phyloP scores from a whole-genome alignment of 2,888 invertebrate species.

The Ennomos fuscantarius region DNA sequence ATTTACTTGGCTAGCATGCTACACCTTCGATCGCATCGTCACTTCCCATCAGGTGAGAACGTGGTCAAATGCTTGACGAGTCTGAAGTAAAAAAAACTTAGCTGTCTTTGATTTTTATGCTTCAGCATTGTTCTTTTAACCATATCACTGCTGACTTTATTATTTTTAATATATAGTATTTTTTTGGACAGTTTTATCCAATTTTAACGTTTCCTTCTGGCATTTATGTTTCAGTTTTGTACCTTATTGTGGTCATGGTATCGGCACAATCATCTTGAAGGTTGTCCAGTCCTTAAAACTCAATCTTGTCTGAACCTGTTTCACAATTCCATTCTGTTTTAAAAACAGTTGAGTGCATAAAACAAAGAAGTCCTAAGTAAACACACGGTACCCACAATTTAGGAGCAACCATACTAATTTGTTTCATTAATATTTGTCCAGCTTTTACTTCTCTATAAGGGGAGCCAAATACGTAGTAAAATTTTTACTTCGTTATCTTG shows the following conservation, averaged over 20 bases:
- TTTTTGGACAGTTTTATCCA: too few species aligned
- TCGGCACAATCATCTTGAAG: slow-evolving; percentile 30
- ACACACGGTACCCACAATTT: slow-evolving; percentile 36
- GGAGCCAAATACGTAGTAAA: slow-evolving; percentile 3
- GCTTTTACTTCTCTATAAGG: slow-evolving; percentile 51
- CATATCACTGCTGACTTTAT: too few species aligned
- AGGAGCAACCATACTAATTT: slow-evolving; percentile 58
- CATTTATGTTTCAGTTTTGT: too few species aligned
- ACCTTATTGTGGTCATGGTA: background rate
- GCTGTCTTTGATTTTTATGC: too few species aligned
- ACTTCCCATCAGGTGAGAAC: too few species aligned
- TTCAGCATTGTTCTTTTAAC: too few species aligned
- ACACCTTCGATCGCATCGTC: too few species aligned
- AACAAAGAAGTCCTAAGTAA: slow-evolving; percentile 51
- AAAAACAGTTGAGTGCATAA: slow-evolving; percentile 44
- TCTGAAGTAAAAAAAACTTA: too few species aligned
- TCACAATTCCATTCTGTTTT: slow-evolving; percentile 32
- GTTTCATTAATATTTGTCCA: slow-evolving; percentile 61
- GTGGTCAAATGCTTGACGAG: too few species aligned
- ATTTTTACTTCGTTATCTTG: slow-evolving; percentile 10
- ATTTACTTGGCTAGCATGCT: too few species aligned
- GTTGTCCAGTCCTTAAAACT: slow-evolving; percentile 39
- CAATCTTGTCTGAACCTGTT: slow-evolving; percentile 37
- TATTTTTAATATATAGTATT: too few species aligned
- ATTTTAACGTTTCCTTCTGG: too few species aligned